Percentiles rank a stretch among this genome's conserved stretches.
Evolutionary conservation across 2,113 vertebrate genomes (phyloP).

Genomic region (Gobius niger): DNA sequence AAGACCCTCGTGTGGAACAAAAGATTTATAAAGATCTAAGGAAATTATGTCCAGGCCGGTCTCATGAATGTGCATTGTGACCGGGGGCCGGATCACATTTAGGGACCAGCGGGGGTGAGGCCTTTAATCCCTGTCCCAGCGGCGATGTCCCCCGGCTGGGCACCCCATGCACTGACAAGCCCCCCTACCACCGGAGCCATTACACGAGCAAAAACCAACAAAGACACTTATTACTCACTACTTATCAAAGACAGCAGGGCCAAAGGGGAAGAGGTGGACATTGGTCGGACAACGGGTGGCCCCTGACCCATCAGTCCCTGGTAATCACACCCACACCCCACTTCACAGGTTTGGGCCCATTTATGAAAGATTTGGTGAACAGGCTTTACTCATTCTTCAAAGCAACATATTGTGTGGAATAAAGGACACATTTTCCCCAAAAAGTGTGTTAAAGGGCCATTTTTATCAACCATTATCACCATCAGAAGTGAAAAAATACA

Average conservation of each 20-base stretch:
- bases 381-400: too few relatives aligned
- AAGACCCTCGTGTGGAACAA: conserved; percentile 35
- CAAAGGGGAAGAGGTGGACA: conserved; percentile 65
- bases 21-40: conserved; percentile 49
- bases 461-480: too few relatives aligned
- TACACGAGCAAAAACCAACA: conserved; percentile 68
- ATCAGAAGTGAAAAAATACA: too few relatives aligned
- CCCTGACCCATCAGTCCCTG: conserved; percentile 50
- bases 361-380: too few relatives aligned
- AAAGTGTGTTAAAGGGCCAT: too few relatives aligned
- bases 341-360: not conserved
- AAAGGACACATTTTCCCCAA: too few relatives aligned
- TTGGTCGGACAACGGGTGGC: conserved; percentile 45
- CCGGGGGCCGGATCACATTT: conserved; percentile 41
- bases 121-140: conserved; percentile 56
- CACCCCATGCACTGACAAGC: conserved; percentile 57
- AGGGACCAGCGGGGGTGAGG: conserved; percentile 37
- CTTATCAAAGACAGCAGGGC: conserved; percentile 62
- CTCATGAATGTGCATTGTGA: conserved; percentile 60
- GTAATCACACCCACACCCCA: not conserved
- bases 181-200: conserved; percentile 62
- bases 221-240: conserved; percentile 72
- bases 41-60: conserved; percentile 42
- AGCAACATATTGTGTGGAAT: too few relatives aligned
- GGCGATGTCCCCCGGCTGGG: conserved; percentile 47